Base-by-base conservation (phyloP, 2,888 invertebrate genomes). In the Latheticus oryzae region DNA sequence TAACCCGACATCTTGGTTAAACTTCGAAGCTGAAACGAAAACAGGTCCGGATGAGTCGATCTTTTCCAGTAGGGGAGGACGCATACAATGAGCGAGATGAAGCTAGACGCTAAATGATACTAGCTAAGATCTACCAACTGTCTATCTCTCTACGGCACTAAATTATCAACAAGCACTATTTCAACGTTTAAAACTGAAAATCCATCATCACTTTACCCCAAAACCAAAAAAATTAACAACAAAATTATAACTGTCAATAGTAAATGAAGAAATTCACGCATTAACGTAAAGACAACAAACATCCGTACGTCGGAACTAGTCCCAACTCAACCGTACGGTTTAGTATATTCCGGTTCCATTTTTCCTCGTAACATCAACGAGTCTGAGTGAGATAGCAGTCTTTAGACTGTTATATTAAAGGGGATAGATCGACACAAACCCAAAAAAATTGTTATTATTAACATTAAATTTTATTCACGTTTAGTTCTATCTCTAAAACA, bases 11-110 rank as follows among this genome's bases (percentile, higher is more conserved):
- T 77, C 75, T 77, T 77, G 76, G 76, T 75, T 72, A 69, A 72
- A 73, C 73, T 75, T 75, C 73, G 72, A 79, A 62, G 69, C 68
- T 56, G 64, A 57, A 72, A 74, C 75, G 73, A 75, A 75, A 78
- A 77, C 77, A 60, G 83, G 81, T 78, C 81, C 82, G 52, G 82
- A 77, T 70, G 68, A 72, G 73, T 76, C 76, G 51, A 80, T 77
- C 50, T 71, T 81, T 63, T 21, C 76, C 75, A 53, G 72, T 33
- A 78, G 78, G 68, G 79, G 76, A 33, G 73, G 71, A 63, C 69
- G 74, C 77, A 50, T 58, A 8, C 38, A 38, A 64, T 55, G 68
- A 68, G 58, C 59, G 65, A 68, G 73, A 73, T 65, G 61, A 60
- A 63, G 55, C 32, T 61, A 65, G 54, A 17, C 38, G 32, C 26